Base-by-base conservation (phyloP, 2,888 invertebrate genomes). In the Lochmaea crataegi region DNA sequence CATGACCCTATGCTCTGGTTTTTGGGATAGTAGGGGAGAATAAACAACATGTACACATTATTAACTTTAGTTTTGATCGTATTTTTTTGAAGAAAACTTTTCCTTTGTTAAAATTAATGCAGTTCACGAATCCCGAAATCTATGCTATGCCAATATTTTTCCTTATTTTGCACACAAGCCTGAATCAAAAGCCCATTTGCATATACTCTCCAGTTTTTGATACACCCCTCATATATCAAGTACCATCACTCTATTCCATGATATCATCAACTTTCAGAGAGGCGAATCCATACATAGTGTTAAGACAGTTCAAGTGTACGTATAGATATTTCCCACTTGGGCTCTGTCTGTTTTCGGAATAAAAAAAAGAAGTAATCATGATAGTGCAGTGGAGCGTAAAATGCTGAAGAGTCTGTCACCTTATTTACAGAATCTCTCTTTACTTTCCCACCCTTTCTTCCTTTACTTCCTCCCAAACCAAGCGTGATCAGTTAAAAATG, bases 361-460 rank as follows among this genome's bases (percentile, higher is more conserved):
- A 32, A 64, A 65, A 45, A 70, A 70, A 70, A n/a, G n/a, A 69
- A 74, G 75, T 76, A 76, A 76, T 77, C 76, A 70, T 64, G 72
- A 75, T 68, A 71, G 73, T 75, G 75, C 74, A 77, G 60, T 67
- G 75, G 73, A 77, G 76, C 77, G 70, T 75, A 72, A 51, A 41
- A 18, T 26, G 65, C 42, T 73, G 72, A 74, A 80, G 77, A 76
- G 78, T 79, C 80, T 78, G 79, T 79, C 81, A 78, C 76, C 77
- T 78, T 80, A 79, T 80, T 80, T 80, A 79, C 79, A 73, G 74
- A 76, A 76, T 77, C 75, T 74, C 65, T 63, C 41, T 42, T 16
- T 16, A 26, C 16, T 32, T 16, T 14, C 56, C 22, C 18, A 10
- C 56, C 22, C 18, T 9, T 58, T 58, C 42, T 22, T 41, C 18